These are phyloP conservation scores for Porites evermanni DNA, from an alignment of 92 coral and sea anemone genomes.

Conservation along the genomic window DNA sequence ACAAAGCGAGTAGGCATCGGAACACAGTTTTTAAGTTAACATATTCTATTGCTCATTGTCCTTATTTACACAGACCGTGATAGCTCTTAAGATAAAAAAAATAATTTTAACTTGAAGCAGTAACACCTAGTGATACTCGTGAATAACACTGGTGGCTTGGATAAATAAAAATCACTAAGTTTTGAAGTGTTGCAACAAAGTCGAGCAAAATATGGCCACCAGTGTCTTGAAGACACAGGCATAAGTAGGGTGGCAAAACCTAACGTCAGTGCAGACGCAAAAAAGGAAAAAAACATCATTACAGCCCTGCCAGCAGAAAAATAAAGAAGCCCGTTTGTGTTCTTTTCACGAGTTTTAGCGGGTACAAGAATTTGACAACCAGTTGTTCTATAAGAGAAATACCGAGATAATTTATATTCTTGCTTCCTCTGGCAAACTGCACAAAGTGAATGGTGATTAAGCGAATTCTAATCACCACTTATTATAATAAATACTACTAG, in stretches of 20 bases:
- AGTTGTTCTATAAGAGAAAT: constrained; percentile 11
- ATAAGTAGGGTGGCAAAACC: constrained; percentile 33
- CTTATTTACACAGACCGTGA: constrained; percentile 28
- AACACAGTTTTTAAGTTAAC: neutral
- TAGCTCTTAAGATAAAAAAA: constrained; percentile 4
- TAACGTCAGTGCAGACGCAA: constrained; percentile 22
- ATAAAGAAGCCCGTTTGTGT: neutral
- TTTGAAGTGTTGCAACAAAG: constrained; percentile 21
- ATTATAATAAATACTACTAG: neutral
- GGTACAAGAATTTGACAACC: constrained; percentile 53
- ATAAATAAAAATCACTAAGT: constrained; percentile 11
- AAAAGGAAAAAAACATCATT: neutral
- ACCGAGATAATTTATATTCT: neutral
- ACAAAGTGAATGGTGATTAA: neutral
- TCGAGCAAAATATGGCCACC: constrained; percentile 35
- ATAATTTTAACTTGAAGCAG: neutral
- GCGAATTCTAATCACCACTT: neutral
- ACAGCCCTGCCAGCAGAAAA: constrained; percentile 31
- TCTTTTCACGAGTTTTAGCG: constrained; percentile 35
- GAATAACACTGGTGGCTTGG: constrained; percentile 34
- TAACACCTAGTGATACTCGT: constrained; percentile 8
- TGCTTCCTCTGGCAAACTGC: constrained; percentile 2
- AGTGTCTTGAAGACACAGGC: neutral
- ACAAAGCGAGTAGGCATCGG: neutral
- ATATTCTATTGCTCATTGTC: constrained; percentile 15